phyloP scores from a whole-genome alignment of 2,113 vertebrate genomes.

The Malurus alboscapulatus region DNA sequence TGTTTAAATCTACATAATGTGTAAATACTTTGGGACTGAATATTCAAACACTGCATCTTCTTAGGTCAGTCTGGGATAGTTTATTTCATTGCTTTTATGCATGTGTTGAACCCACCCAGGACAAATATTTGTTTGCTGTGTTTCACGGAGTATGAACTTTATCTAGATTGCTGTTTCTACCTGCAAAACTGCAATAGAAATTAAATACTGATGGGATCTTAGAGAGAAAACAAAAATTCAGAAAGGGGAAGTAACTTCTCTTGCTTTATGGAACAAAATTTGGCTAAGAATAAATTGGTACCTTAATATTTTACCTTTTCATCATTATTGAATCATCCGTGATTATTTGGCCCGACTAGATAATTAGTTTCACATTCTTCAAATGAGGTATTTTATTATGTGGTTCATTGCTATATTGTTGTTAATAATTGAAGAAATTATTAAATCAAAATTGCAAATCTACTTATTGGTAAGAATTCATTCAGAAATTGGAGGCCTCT shows the following conservation, averaged over 20 bases:
- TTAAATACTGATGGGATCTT: accelerated
- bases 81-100: background rate
- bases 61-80: background rate
- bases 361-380: background rate
- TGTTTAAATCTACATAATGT: background rate
- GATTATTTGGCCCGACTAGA: accelerated
- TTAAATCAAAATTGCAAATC: background rate
- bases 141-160: background rate
- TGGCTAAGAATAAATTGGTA: background rate
- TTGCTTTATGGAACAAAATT: background rate
- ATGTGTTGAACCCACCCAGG: accelerated
- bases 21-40: background rate
- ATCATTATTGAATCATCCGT: background rate
- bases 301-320: background rate
- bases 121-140: background rate
- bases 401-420: background rate
- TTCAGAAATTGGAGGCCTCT: background rate
- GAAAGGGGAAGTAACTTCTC: background rate
- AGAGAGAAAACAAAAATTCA: background rate
- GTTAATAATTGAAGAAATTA: background rate
- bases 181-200: background rate
- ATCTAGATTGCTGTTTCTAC: background rate
- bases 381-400: background rate
- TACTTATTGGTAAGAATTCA: background rate
- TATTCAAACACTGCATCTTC: background rate